phyloP scores from a whole-genome alignment of 1,140 invertebrate genomes.

The Drosophila subpulchrella region DNA sequence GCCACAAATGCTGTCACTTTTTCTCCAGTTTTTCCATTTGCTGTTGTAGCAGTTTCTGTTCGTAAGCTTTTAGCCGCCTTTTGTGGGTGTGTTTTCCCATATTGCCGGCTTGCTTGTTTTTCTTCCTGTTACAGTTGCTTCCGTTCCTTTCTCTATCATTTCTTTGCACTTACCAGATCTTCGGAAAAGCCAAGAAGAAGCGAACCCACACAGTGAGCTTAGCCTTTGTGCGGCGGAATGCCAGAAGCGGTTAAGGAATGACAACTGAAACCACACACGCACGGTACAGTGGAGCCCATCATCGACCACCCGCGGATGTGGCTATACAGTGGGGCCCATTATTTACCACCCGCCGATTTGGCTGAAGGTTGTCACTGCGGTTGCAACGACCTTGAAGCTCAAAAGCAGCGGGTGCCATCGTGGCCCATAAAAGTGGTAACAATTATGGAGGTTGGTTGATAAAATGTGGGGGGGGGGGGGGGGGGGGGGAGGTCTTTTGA shows the following conservation, averaged over 20 bases:
- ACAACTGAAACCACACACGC: slow-evolving; percentile 31
- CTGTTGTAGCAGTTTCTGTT: slow-evolving; percentile 24
- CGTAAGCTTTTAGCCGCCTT: slow-evolving; percentile 64
- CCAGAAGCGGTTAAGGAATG: slow-evolving; percentile 39
- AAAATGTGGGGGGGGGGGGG: background rate
- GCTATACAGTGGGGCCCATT: slow-evolving; percentile 12
- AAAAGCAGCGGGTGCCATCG: slow-evolving; percentile 20
- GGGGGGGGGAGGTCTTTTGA: background rate
- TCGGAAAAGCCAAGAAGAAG: slow-evolving; percentile 14
- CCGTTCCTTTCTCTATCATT: slow-evolving; percentile 20
- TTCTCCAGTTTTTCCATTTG: slow-evolving; percentile 3
- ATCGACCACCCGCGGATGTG: slow-evolving; percentile 22
- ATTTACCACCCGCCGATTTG: slow-evolving; percentile 23
- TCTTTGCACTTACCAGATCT: slow-evolving; percentile 22
- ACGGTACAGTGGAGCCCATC: slow-evolving; percentile 13
- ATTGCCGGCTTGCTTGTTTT: slow-evolving; percentile 31
- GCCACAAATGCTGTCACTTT: slow-evolving; percentile 30
- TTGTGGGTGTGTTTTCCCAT: slow-evolving; percentile 37
- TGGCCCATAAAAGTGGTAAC: slow-evolving; percentile 23
- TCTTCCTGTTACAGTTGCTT: slow-evolving; percentile 28
- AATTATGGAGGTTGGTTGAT: slow-evolving; percentile 1
- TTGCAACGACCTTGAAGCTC: slow-evolving; percentile 41
- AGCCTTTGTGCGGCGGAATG: slow-evolving; percentile 24
- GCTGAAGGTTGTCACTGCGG: slow-evolving; percentile 35
- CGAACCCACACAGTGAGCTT: slow-evolving; percentile 14